A percentile compares a stretch with the other conserved stretches of the same genome.
Conservation (phyloP, 2,797 vertebrate genomes). For the Sebastiscus albofasciatus region DNA sequence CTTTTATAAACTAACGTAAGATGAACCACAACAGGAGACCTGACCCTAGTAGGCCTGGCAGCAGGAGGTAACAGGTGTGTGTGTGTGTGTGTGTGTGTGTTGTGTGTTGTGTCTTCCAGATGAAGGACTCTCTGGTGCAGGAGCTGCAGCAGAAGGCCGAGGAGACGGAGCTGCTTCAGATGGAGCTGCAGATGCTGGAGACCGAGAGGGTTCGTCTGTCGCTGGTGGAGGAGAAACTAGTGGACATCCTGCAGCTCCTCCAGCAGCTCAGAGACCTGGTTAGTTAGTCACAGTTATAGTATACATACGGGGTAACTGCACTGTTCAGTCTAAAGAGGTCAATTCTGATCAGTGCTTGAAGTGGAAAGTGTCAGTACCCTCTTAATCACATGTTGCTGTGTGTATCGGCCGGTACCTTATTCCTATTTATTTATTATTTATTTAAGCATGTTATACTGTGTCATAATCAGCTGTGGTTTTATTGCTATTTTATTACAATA, state of each 20-base stretch:
- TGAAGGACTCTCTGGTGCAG: conserved; percentile 82
- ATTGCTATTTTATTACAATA: no score
- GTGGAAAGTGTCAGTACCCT: fast-evolving
- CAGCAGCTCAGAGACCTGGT: conserved; percentile 92
- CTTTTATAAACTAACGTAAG: neutral
- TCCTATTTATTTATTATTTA: no score
- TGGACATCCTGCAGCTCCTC: conserved; percentile 91
- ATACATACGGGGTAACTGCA: neutral
- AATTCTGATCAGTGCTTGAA: neutral
- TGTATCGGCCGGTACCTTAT: no score
- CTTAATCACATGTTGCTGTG: no score
- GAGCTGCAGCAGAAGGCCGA: conserved; percentile 87
- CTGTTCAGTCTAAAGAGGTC: neutral
- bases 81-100: neutral
- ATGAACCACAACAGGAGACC: neutral
- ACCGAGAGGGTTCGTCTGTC: conserved; percentile 89
- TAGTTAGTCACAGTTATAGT: conserved; percentile 74
- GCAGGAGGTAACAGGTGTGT: no score
- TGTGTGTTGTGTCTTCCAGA: conserved; percentile 70
- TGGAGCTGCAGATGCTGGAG: conserved; percentile 94
- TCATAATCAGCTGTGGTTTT: no score
- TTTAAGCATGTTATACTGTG: no score
- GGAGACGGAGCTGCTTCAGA: conserved; percentile 86
- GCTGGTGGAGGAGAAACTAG: conserved; percentile 91
- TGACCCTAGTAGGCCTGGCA: no score